phyloP scores from a whole-genome alignment of 2,797 vertebrate genomes.

The Anabas testudineus region DNA sequence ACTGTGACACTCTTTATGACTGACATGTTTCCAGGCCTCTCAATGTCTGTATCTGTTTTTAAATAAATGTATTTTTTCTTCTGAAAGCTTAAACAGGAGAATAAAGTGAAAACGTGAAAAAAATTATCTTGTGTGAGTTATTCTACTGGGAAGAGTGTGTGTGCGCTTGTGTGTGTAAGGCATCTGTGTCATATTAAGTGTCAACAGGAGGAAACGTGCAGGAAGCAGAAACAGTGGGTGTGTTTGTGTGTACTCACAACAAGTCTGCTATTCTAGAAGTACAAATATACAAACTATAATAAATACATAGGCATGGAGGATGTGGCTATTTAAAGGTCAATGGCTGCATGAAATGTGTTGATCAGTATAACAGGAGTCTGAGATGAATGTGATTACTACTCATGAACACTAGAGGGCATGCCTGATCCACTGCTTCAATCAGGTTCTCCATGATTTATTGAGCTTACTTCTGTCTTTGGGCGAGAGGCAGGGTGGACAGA shows the following conservation, averaged over 20 bases:
- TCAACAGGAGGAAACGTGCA: conserved; percentile 31
- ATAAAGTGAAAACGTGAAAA: conserved; percentile 10
- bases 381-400: background rate
- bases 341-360: background rate
- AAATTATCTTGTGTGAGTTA: background rate
- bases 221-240: conserved; percentile 52
- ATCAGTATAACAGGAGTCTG: background rate
- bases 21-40: background rate
- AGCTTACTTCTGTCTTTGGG: too few relatives aligned
- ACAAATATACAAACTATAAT: conserved; percentile 44
- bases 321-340: conserved; percentile 62
- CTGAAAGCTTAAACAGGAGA: background rate
- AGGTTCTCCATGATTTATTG: too few relatives aligned
- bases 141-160: background rate
- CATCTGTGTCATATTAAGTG: conserved; percentile 17
- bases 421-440: background rate
- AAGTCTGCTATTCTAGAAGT: conserved; percentile 25
- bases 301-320: conserved; percentile 45
- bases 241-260: conserved; percentile 1
- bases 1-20: background rate
- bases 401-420: conserved; percentile 28
- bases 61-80: background rate
- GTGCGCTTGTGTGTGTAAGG: conserved; percentile 1
- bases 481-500: too few relatives aligned
- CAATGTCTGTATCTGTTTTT: background rate